Evolutionary conservation across 2,888 invertebrate genomes (phyloP), one percentile per base, ranked within the genome.

Genomic region (Iphiclides podalirius): DNA sequence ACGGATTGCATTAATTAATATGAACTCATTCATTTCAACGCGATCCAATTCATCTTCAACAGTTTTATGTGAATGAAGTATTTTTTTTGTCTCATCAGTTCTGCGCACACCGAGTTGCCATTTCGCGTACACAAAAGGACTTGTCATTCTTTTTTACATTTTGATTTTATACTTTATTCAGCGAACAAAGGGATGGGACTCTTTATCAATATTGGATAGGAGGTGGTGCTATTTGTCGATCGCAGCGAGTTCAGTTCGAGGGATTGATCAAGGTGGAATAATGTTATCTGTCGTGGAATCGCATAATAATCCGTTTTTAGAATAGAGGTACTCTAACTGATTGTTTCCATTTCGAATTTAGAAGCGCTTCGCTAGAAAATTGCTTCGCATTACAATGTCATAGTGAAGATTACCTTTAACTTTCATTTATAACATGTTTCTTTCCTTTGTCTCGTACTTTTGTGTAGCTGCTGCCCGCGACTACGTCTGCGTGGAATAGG

Each of bases 131-230:
- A 49, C 43, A 49, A 49, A 49, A 34, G 38, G 37, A 34, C 20
- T 34, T 49, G 43, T 49, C 38, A 43, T 49, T 43, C 15, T 43
- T 43, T 48, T 49, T 43, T 38, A 31, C 38, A 15, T 43, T 48
- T 37, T 33, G 41, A 48, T 48, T 43, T 23, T 39, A 49, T 49
- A 43, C 38, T 49, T 48, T 48, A 42, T 42, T 15, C 16, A 15
- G 26, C n/a, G 33, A 43, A 49, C 43, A 49, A 49, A 34, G 37
- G 26, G 43, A 20, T 37, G 48, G n/a, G n/a, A n/a, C 33, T 42
- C 33, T 42, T 38, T 41, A 48, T 48, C 42, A 42, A 38, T 48
- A 42, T 42, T 42, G 42, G 42, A 37, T 42, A 37, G 37, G 20
- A 34, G 34, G 41, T 37, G 37, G 37, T 37, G 33, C 42, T 48